These are phyloP conservation scores for Saccostrea glomerata DNA, from an alignment of 1,140 invertebrate genomes.

Conservation along the genomic window DNA sequence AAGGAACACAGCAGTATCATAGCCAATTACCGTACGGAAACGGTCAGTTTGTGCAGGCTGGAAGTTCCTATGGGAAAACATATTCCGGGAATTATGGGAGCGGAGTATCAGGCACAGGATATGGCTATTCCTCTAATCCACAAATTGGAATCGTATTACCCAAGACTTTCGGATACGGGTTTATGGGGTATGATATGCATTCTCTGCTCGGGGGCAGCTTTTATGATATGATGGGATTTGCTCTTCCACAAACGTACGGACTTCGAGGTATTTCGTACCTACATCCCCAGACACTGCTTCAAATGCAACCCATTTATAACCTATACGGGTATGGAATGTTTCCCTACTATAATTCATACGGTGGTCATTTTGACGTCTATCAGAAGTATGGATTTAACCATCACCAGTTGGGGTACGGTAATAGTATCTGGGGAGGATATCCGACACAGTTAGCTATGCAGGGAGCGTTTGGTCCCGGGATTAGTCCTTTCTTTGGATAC, in stretches of 20 bases:
- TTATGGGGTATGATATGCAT: slow-evolving; percentile 10
- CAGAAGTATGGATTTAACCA: background rate
- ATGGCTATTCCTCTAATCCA: background rate
- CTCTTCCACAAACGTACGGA: background rate
- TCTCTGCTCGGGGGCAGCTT: background rate
- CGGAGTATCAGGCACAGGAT: background rate
- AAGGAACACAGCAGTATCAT: background rate
- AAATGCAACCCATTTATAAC: background rate
- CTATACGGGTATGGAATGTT: background rate
- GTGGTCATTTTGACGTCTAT: background rate
- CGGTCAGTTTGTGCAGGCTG: background rate
- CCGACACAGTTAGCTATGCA: background rate
- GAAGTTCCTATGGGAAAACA: background rate
- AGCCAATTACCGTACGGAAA: background rate
- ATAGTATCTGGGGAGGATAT: background rate
- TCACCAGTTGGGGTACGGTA: background rate
- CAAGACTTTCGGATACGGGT: background rate
- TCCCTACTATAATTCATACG: background rate
- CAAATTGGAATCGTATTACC: background rate
- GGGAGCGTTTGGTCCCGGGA: background rate
- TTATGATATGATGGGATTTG: slow-evolving; percentile 4
- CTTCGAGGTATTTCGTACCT: background rate
- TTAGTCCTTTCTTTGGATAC: background rate
- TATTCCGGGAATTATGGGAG: background rate
- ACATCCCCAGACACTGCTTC: background rate